Base-by-base conservation (phyloP, 2,797 vertebrate species). In the Cephalopachus bancanus region DNA sequence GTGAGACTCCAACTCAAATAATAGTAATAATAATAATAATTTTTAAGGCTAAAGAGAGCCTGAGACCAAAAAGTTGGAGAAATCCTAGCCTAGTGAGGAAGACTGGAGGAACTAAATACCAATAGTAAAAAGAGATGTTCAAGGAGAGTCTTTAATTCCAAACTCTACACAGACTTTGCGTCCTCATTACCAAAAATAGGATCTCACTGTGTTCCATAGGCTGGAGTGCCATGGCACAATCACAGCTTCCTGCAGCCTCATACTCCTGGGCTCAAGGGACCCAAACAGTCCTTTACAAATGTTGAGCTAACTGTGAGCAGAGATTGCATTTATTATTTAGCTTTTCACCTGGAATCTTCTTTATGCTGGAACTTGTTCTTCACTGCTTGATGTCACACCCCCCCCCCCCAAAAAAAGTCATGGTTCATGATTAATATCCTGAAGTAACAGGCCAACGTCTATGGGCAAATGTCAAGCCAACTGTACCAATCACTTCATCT, bases 331-430 rank as follows among this genome's bases (percentile, higher is more conserved):
- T 10, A 65, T 65, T 74, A 64, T 49, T 60, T 78, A 80, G 53
- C 11, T 81, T 49, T 51, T 62, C 53, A 51, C 12, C 49, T 11
- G 33, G 51, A 83, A 64, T 28, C 59, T 12, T 33, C 49, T 28
- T 87, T 44, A 19, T 4, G 51, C 20, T 37, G 16, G 37, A 51
- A 53, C 14, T 49, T 22, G 11, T 53, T 51, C 3, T 69, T 67
- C 37, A 20, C 49, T 74, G 16, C 24, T 55, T 79, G 7, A 15
- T 11, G 16, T 53, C 28, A 78, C 12, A 10, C 11, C 53, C 33
- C 49, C 30, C 8, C 19, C 28, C n/a, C 17, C 10, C 5, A 12
- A 28, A 55, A n/a, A 24, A 57, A 16, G 12, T 16, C 0, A 0
- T 57, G n/a, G 14, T 33, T n/a, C 30, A 17, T 53, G 10, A 37